A percentile compares a stretch with the other conserved stretches of the same genome.
Conservation (phyloP, 2,113 vertebrate genomes). For the Apeltes quadracus region DNA sequence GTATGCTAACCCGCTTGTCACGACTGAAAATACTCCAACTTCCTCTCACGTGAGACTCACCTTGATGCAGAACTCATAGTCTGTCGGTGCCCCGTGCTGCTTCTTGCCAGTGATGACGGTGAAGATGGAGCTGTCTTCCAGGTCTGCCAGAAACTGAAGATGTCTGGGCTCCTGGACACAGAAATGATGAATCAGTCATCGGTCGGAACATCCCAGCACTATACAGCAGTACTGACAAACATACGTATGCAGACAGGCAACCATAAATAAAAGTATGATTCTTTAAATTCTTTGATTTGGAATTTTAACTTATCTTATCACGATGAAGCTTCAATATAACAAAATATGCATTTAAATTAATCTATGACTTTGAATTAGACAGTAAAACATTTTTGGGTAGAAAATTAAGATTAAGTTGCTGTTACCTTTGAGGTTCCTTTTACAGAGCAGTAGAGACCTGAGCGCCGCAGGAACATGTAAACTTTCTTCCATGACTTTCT, state of each 20-base stretch:
- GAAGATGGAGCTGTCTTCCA: conserved; percentile 94
- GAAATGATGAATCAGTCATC: conserved; percentile 60
- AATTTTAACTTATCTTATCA: background rate
- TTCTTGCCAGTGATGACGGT: conserved; percentile 89
- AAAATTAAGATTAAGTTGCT: background rate
- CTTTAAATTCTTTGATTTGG: conserved; percentile 23
- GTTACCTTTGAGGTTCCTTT: conserved; percentile 97
- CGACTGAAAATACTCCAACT: background rate
- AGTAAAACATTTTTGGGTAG: background rate
- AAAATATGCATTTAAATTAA: background rate
- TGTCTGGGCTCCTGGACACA: conserved; percentile 92
- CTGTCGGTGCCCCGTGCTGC: conserved; percentile 90
- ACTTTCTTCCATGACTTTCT: conserved; percentile 97
- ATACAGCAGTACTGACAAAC: conserved; percentile 27
- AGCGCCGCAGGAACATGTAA: conserved; percentile 92
- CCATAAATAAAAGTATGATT: conserved; percentile 17
- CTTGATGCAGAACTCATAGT: conserved; percentile 96
- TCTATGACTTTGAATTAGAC: too few relatives aligned
- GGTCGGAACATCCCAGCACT: conserved; percentile 43
- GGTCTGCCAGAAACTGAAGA: conserved; percentile 92
- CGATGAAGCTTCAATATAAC: background rate
- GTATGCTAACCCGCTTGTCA: background rate
- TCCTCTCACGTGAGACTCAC: conserved; percentile 73
- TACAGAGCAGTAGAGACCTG: conserved; percentile 95
- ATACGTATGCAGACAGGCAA: conserved; percentile 1